A percentile compares a stretch with the other conserved stretches of the same genome.
Conservation (phyloP, 1,140 invertebrate genomes). For the Camponotus pennsylvanicus region DNA sequence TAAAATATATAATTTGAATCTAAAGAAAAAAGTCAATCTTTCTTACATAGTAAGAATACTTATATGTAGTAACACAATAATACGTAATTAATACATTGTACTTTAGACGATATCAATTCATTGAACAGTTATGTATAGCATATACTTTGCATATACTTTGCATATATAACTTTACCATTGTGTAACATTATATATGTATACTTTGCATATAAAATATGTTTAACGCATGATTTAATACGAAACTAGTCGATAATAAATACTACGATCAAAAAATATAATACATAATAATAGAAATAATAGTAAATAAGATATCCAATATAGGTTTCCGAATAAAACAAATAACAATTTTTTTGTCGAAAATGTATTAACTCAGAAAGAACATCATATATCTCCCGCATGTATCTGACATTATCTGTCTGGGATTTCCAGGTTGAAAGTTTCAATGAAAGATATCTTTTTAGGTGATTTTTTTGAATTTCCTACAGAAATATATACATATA, state of each 20-base stretch:
- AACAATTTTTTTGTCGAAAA: neutral
- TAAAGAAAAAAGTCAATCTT: neutral
- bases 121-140: no score
- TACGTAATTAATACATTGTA: neutral
- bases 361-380: neutral
- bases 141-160: no score
- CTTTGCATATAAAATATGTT: no score
- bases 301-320: neutral
- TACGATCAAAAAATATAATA: neutral
- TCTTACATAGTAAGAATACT: neutral
- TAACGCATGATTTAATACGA: no score
- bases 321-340: neutral
- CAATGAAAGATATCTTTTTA: neutral
- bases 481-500: neutral
- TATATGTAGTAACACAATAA: neutral
- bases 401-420: neutral
- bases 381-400: neutral
- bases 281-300: neutral
- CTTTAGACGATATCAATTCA: neutral
- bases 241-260: no score
- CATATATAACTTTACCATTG: no score
- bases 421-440: slow-evolving; percentile 41
- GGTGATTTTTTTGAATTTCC: neutral
- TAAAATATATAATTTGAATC: neutral
- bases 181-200: no score